Base-by-base conservation (phyloP, 2,113 vertebrate species). In the Notarius quadriscutis region DNA sequence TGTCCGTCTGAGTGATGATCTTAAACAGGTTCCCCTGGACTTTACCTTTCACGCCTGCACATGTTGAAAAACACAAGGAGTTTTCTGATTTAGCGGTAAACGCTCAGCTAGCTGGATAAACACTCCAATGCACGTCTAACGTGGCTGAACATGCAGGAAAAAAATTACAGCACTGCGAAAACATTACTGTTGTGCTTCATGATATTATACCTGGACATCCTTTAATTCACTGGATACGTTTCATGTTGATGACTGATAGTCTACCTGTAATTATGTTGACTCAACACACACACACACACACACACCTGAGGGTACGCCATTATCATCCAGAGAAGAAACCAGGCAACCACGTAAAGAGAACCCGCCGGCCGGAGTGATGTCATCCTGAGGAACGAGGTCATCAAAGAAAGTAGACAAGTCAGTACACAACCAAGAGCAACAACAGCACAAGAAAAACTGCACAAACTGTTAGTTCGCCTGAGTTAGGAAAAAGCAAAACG, bases 11-110 rank as follows among this genome's bases (percentile, higher is more conserved):
- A 15, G 98, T 99, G 91, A 99, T 99, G 93, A 99, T 97, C 94
- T 99, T 98, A 91, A 99, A 98, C 84, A 99, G 94, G 89, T 99
- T 99, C 85, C 98, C 98, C 90, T 99, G 97, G 85, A 99, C 95
- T 60, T 98, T 99, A 14, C 97, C 97, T 91, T 98, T 99, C 85
- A 99, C 97, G 53, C 97, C 98, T 99, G 93, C 0, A 80, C 20
- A 89, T 72, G 53, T 78, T 34, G 14, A 89, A 65, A 8, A 34
- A 80, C 30, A 25, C 10, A 41, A 20, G 71, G 30, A 57, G 50
- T 2, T 4, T 81, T n/a, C 83, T 58, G 9, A 9, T 62, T 71
- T 53, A n/a, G 57, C 12, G 3, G 48, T 58, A 81, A 85, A 78
- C 62, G 27, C n/a, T 63, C 22, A 34, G 30, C 18, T 5, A 58